Evolutionary conservation across 1,140 invertebrate genomes (phyloP).

Genomic region (Micrasema minimum): DNA sequence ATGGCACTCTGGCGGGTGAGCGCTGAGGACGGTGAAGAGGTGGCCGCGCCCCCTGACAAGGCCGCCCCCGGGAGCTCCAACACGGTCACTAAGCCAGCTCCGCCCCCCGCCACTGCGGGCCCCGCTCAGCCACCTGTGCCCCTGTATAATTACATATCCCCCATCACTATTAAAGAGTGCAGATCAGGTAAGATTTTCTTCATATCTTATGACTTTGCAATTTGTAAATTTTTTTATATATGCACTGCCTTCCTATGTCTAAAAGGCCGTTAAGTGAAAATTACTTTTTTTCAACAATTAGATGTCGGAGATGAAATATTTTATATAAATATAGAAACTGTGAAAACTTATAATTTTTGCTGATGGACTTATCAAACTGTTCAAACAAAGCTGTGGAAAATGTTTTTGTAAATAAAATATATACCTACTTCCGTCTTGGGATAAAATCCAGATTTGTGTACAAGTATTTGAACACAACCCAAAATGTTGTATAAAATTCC

Average conservation of each 20-base stretch:
- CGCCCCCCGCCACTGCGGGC: conserved; percentile 2
- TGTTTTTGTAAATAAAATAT: too few species aligned
- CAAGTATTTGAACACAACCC: too few species aligned
- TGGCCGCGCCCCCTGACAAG: conserved; percentile 29
- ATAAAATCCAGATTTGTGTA: too few species aligned
- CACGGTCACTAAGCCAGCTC: not conserved
- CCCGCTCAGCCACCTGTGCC: conserved; percentile 55
- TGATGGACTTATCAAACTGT: too few species aligned
- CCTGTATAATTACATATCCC: conserved; percentile 72
- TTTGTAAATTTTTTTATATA: conserved; percentile 17
- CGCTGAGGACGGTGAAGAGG: conserved; percentile 48
- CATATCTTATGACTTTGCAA: not conserved
- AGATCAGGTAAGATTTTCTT: conserved; percentile 59
- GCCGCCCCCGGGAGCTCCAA: not conserved
- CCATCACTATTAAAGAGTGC: conserved; percentile 82
- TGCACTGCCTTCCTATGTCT: not conserved
- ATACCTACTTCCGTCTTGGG: too few species aligned
- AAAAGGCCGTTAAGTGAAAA: too few species aligned
- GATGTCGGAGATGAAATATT: too few species aligned
- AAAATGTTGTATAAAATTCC: too few species aligned
- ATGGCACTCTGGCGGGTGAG: conserved; percentile 81
- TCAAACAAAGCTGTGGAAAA: too few species aligned
- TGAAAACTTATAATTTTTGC: too few species aligned
- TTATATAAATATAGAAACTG: too few species aligned
- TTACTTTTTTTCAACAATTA: too few species aligned